Conservation (phyloP, 1,140 invertebrate genomes). For the Geopemphigus sp. region DNA sequence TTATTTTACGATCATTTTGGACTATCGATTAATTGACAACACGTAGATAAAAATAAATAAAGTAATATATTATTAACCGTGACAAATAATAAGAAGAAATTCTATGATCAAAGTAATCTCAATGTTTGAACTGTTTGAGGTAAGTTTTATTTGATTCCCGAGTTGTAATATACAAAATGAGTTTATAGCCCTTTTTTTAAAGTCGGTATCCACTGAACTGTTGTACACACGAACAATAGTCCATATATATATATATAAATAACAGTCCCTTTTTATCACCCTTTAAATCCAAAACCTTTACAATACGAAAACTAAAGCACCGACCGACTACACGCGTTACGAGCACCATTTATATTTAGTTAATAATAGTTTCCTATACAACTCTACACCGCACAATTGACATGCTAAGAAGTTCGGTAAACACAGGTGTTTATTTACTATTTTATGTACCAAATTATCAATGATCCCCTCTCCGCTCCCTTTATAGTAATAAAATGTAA, state of each 20-base stretch:
- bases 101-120: background rate
- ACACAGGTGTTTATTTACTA: constrained; percentile 47
- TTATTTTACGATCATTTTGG: too few relatives aligned
- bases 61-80: background rate
- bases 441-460: background rate
- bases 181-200: background rate
- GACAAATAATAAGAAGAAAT: background rate
- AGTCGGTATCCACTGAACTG: background rate
- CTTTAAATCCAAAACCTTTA: constrained; percentile 18
- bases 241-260: background rate
- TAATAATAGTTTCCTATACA: constrained; percentile 6
- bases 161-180: background rate
- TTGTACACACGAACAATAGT: constrained; percentile 15
- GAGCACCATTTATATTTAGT: constrained; percentile 28
- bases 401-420: constrained; percentile 28
- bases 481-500: background rate
- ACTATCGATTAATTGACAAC: too few relatives aligned
- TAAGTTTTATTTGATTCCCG: background rate
- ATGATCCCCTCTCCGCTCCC: background rate
- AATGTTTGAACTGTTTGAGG: too few relatives aligned
- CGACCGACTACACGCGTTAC: background rate
- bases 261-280: constrained; percentile 20
- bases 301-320: background rate
- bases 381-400: constrained; percentile 7
- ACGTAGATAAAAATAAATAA: too few relatives aligned